These are phyloP conservation scores for Gobio gobio DNA, from an alignment of 2,113 vertebrate species.

Conservation along the genomic window DNA sequence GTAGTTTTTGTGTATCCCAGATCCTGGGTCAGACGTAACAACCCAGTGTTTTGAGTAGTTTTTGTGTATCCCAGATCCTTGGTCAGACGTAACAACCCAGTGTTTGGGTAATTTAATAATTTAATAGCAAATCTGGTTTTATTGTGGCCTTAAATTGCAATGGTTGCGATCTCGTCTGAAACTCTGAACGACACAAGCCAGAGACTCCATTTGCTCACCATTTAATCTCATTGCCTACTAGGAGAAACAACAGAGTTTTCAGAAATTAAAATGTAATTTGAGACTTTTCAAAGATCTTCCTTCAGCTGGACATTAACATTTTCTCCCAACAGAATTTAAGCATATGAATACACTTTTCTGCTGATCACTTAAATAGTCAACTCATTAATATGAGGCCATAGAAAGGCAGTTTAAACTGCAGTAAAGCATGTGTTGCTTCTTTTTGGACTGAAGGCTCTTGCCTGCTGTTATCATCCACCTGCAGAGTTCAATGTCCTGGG, in stretches of 20 bases:
- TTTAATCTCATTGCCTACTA: not conserved
- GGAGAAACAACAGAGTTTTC: not conserved
- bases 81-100: no score
- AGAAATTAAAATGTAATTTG: not conserved
- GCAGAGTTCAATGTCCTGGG: slow-evolving; percentile 48
- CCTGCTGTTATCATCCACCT: slow-evolving; percentile 55
- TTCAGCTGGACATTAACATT: not conserved
- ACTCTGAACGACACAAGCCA: not conserved
- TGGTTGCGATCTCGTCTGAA: not conserved
- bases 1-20: no score
- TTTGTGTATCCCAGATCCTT: no score
- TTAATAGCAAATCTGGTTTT: not conserved
- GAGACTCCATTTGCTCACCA: no score
- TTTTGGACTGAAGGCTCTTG: not conserved
- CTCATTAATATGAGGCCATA: not conserved
- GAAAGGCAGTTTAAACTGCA: not conserved
- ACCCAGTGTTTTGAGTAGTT: no score
- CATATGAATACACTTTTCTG: not conserved
- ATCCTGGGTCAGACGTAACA: no score
- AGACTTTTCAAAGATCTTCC: not conserved
- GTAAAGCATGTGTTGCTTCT: not conserved
- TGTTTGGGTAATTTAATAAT: no score
- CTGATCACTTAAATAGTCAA: not conserved
- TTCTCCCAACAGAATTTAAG: not conserved
- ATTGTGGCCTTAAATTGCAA: not conserved